A percentile compares a stretch with the other conserved stretches of the same genome.
Conservation (phyloP, 2,888 invertebrate species). For the Parnassius glacialis region DNA sequence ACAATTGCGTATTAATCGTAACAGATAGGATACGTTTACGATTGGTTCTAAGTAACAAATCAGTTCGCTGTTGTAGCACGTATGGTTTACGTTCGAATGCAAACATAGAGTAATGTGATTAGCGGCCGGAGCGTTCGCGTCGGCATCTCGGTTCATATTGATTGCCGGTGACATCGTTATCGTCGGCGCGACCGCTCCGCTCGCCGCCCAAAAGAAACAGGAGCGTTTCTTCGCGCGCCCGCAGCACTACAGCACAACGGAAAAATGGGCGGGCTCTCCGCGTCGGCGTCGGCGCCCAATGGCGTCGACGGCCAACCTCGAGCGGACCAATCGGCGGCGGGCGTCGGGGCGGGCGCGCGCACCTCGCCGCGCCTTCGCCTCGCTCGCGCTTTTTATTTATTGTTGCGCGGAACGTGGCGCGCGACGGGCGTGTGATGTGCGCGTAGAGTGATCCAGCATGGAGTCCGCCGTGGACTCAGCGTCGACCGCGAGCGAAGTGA, state of each 20-base stretch:
- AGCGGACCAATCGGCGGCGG: conserved; percentile 67
- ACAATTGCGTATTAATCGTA: conserved; percentile 12
- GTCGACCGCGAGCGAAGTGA: conserved; percentile 79
- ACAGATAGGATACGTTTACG: conserved; percentile 9
- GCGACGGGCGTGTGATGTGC: conserved; percentile 83
- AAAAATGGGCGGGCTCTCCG: conserved; percentile 77
- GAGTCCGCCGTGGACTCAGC: conserved; percentile 82
- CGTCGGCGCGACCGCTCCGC: conserved; percentile 72
- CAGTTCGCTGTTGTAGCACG: background rate
- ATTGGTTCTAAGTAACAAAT: conserved; percentile 6
- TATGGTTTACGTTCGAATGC: conserved; percentile 25
- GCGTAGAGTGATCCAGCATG: conserved; percentile 69
- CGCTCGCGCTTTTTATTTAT: conserved; percentile 85
- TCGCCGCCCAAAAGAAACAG: conserved; percentile 81
- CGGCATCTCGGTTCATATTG: conserved; percentile 79
- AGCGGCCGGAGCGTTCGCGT: conserved; percentile 34
- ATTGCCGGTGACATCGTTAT: conserved; percentile 85
- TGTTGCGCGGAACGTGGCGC: conserved; percentile 85
- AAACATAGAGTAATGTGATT: conserved; percentile 20
- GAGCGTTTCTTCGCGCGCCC: conserved; percentile 80
- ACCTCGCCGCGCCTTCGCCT: conserved; percentile 78
- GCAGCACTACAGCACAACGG: conserved; percentile 72
- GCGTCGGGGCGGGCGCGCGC: conserved; percentile 73
- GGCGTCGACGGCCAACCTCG: conserved; percentile 45
- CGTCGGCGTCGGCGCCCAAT: conserved; percentile 63